Conservation (phyloP, 2,113 vertebrate species). For the Dasyurus viverrinus region DNA sequence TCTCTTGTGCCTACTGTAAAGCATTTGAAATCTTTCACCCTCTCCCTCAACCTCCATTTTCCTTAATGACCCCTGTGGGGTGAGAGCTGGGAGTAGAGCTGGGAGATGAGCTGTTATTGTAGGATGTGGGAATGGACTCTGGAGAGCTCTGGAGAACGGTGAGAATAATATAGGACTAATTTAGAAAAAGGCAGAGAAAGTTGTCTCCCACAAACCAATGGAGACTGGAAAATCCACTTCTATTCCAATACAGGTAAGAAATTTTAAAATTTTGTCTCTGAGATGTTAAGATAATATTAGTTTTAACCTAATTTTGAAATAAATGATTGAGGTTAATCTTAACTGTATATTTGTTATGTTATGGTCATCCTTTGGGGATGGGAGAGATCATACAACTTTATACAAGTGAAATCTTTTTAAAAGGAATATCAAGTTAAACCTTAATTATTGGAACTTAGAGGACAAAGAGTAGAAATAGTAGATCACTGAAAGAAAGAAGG, state of each 20-base stretch:
- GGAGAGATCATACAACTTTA: neutral
- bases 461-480: neutral
- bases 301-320: neutral
- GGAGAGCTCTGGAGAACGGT: neutral
- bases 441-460: neutral
- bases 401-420: slow-evolving; percentile 8
- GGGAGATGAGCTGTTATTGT: neutral
- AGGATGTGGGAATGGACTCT: neutral
- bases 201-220: neutral
- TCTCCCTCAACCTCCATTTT: neutral
- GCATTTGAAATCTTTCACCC: neutral
- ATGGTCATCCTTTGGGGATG: neutral
- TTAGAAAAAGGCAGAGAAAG: neutral
- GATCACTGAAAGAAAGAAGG: neutral
- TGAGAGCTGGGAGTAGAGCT: neutral
- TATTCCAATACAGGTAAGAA: neutral
- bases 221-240: neutral
- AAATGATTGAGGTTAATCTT: neutral
- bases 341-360: neutral
- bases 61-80: neutral
- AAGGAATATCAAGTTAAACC: slow-evolving; percentile 7
- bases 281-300: neutral
- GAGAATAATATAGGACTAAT: neutral
- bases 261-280: neutral
- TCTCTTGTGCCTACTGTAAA: neutral